These are phyloP conservation scores for Alloscopus bannaensis DNA, from an alignment of 2,888 invertebrate species.

Conservation along the genomic window DNA sequence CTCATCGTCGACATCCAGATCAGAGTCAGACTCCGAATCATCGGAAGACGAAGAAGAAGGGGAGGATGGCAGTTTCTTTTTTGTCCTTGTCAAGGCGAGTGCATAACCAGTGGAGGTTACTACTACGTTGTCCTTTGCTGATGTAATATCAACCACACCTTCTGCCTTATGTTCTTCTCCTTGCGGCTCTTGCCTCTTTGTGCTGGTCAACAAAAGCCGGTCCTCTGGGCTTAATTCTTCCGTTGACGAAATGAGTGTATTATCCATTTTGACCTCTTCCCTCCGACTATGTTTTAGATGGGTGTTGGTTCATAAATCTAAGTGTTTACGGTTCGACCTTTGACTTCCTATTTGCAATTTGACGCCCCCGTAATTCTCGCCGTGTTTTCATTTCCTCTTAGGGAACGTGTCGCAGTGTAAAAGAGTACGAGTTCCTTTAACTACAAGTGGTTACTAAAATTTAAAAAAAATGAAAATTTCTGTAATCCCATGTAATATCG, in stretches of 20 bases:
- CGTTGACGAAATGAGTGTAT: constrained; percentile 80
- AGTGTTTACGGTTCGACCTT: no score
- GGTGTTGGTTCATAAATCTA: no score
- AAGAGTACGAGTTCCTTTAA: no score
- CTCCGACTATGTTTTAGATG: no score
- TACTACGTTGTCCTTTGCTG: constrained; percentile 75
- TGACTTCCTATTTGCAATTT: no score
- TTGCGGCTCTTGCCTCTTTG: constrained; percentile 91
- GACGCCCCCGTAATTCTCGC: no score
- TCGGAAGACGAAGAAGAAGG: constrained; percentile 49
- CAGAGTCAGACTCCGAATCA: constrained; percentile 52
- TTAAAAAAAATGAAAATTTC: no score
- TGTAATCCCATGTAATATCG: no score
- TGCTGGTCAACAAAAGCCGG: constrained; percentile 87
- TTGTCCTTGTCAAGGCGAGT: constrained; percentile 41
- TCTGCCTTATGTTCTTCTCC: constrained; percentile 86
- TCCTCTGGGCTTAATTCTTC: constrained; percentile 92
- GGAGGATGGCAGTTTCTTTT: constrained; percentile 42
- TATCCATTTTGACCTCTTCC: constrained; percentile 55
- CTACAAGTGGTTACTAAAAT: no score
- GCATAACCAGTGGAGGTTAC: constrained; percentile 24
- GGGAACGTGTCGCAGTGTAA: no score
- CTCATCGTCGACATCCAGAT: constrained; percentile 67
- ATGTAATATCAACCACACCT: constrained; percentile 75
- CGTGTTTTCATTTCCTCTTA: no score